Evolutionary conservation across 2,797 vertebrate genomes (phyloP).

Genomic region (Paedocypris micromegethes): DNA sequence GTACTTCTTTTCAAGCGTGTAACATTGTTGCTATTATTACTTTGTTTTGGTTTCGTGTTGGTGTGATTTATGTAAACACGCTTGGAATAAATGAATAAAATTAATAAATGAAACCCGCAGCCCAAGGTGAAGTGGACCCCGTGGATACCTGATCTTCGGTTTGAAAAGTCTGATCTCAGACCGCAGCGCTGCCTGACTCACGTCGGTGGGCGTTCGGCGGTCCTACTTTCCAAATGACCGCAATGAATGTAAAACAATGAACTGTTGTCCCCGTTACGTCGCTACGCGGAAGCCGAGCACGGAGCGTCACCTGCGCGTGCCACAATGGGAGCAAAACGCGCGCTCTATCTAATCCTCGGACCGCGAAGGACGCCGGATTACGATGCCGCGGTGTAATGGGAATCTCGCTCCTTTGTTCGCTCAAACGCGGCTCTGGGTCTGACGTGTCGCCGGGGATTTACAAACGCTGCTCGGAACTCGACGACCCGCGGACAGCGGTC

Average conservation of each 20-base stretch:
- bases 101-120: background rate
- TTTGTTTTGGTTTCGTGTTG: too few relatives aligned
- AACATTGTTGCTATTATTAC: too few relatives aligned
- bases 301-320: slow-evolving; percentile 52
- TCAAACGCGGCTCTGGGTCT: slow-evolving; percentile 44
- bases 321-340: slow-evolving; percentile 39
- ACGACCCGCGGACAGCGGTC: slow-evolving; percentile 34
- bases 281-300: background rate
- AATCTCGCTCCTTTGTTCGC: slow-evolving; percentile 59
- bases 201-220: slow-evolving; percentile 37
- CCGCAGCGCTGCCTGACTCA: slow-evolving; percentile 57
- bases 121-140: slow-evolving; percentile 3
- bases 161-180: slow-evolving; percentile 23
- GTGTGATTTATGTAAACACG: too few relatives aligned
- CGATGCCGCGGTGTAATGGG: slow-evolving; percentile 56
- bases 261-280: background rate
- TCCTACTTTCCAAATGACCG: slow-evolving; percentile 30
- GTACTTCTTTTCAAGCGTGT: too few relatives aligned
- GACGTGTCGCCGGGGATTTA: slow-evolving; percentile 48
- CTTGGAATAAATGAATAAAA: too few relatives aligned
- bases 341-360: slow-evolving; percentile 56
- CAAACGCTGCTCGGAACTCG: slow-evolving; percentile 46
- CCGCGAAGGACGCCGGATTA: slow-evolving; percentile 65
- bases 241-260: background rate
- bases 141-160: slow-evolving; percentile 16